phyloP scores from a whole-genome alignment of 2,113 vertebrate genomes.

The Hypocryptadius cinnamomeus region DNA sequence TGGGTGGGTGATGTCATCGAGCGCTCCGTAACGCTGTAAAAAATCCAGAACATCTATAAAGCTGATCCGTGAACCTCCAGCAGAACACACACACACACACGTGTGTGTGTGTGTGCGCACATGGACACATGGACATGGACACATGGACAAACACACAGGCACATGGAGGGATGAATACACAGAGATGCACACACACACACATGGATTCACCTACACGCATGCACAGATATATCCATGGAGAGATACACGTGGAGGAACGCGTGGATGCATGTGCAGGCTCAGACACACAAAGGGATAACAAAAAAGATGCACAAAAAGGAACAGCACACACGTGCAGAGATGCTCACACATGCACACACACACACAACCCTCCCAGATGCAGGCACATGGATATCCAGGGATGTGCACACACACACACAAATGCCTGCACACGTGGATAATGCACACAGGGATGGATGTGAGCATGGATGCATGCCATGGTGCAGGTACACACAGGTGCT shows the following conservation, averaged over 20 bases:
- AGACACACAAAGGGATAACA: fast-evolving
- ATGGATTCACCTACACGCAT: fast-evolving
- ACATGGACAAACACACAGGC: not conserved
- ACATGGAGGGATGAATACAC: fast-evolving
- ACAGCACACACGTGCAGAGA: not conserved
- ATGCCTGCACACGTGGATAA: not conserved
- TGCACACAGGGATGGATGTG: not conserved
- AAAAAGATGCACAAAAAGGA: not conserved
- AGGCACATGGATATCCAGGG: not conserved
- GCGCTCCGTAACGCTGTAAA: not conserved
- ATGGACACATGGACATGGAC: not conserved
- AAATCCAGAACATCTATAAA: slow-evolving; percentile 31
- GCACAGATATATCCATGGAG: not conserved
- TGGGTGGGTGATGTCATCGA: slow-evolving; percentile 9
- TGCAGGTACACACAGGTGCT: too few species aligned
- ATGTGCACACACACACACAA: not conserved
- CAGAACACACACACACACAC: not conserved
- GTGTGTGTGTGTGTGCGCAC: too few species aligned
- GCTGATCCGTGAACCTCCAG: not conserved
- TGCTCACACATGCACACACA: not conserved
- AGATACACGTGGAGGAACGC: fast-evolving
- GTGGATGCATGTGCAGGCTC: not conserved
- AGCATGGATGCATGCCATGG: not conserved
- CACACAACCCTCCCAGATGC: fast-evolving
- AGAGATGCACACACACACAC: too few species aligned